Percentiles rank a stretch among this genome's conserved stretches.
Evolutionary conservation across 2,888 invertebrate genomes (phyloP).

Genomic region (Drosophila siamana): DNA sequence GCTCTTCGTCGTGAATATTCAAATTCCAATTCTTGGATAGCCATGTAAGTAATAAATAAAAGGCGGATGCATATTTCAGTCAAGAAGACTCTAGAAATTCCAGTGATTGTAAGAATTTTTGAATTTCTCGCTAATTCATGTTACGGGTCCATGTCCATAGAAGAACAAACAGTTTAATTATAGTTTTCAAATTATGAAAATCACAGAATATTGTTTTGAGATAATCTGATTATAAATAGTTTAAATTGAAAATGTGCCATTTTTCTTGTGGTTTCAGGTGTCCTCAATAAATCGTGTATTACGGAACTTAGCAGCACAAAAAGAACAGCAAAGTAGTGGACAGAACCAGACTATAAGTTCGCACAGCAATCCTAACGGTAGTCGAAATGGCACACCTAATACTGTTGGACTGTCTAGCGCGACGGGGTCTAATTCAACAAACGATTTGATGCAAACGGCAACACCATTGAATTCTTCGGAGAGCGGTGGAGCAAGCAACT

Average conservation of each 20-base stretch:
- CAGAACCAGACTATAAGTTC: slow-evolving; percentile 22
- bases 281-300: slow-evolving; percentile 96
- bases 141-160: too few species aligned
- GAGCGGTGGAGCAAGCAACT: slow-evolving; percentile 75
- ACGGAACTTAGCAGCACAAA: slow-evolving; percentile 97
- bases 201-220: too few species aligned
- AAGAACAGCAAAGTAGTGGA: slow-evolving; percentile 86
- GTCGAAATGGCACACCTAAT: slow-evolving; percentile 27
- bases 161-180: too few species aligned
- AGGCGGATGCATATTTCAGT: background rate
- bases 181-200: too few species aligned
- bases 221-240: too few species aligned
- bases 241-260: too few species aligned
- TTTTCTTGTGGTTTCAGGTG: slow-evolving; percentile 62
- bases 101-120: background rate
- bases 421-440: slow-evolving; percentile 13
- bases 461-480: slow-evolving; percentile 83
- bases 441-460: slow-evolving; percentile 71
- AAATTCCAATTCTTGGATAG: too few species aligned
- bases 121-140: too few species aligned
- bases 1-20: too few species aligned
- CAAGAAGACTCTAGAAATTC: background rate
- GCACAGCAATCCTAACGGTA: slow-evolving; percentile 14
- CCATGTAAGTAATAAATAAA: too few species aligned
- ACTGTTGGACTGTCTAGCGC: slow-evolving; percentile 7